A percentile compares a stretch with the other conserved stretches of the same genome.
Conservation (phyloP, 2,888 invertebrate species). For the Zygothrica quintamaculata region DNA sequence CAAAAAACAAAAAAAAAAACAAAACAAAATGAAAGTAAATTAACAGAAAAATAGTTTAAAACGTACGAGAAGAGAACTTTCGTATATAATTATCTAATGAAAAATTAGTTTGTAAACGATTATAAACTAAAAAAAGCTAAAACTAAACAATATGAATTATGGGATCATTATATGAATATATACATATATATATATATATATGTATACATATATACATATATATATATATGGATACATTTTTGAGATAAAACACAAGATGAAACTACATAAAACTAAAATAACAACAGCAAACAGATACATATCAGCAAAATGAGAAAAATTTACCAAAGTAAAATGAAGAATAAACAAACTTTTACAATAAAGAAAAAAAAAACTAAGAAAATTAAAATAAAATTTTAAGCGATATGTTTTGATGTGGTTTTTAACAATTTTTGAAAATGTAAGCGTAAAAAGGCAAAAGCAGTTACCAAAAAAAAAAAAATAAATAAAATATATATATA, state of each 20-base stretch:
- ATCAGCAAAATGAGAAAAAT: conserved; percentile 76
- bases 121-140: conserved; percentile 54
- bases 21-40: too few species aligned
- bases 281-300: conserved; percentile 75
- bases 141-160: conserved; percentile 83
- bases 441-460: conserved; percentile 72
- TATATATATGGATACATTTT: conserved; percentile 62
- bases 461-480: conserved; percentile 68
- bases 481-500: conserved; percentile 15
- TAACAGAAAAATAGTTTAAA: conserved; percentile 32
- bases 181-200: conserved; percentile 63
- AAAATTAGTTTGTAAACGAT: conserved; percentile 59
- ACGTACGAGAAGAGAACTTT: conserved; percentile 26
- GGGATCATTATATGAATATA: conserved; percentile 82
- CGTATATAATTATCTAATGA: conserved; percentile 48
- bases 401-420: conserved; percentile 79
- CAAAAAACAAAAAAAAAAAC: conserved; percentile 23
- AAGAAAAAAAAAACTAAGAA: conserved; percentile 21
- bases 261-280: conserved; percentile 49
- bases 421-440: conserved; percentile 69
- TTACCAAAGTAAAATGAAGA: conserved; percentile 51
- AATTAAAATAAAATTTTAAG: conserved; percentile 40
- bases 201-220: conserved; percentile 60
- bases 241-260: conserved; percentile 45
- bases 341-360: conserved; percentile 58